Evolutionary conservation across 2,888 invertebrate species (phyloP).

Genomic region (Thymelicus acteon): DNA sequence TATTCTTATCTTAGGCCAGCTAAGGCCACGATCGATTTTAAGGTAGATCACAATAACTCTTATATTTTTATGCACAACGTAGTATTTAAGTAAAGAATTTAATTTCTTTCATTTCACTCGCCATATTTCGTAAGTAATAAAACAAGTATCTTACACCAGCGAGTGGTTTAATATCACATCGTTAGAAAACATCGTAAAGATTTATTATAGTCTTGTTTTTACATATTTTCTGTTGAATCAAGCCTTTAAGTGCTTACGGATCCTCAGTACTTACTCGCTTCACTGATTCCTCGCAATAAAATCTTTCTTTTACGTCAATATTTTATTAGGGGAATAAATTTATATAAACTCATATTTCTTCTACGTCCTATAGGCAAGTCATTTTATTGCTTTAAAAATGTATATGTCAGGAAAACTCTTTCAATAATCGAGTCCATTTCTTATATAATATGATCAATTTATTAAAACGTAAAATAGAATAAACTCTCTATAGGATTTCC

Average conservation of each 20-base stretch:
- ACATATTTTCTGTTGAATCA: constrained; percentile 26
- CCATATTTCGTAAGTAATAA: background rate
- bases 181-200: constrained; percentile 19
- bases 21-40: too few relatives aligned
- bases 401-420: background rate
- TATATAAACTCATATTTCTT: constrained; percentile 23
- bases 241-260: constrained; percentile 21
- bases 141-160: constrained; percentile 14
- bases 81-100: too few relatives aligned
- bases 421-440: too few relatives aligned
- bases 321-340: constrained; percentile 23
- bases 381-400: constrained; percentile 8
- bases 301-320: constrained; percentile 20
- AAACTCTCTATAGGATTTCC: background rate
- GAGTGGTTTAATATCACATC: constrained; percentile 21
- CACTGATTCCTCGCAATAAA: constrained; percentile 31
- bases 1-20: too few relatives aligned
- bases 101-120: background rate
- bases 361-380: constrained; percentile 11
- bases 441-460: background rate
- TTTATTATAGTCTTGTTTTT: constrained; percentile 16
- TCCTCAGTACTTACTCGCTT: constrained; percentile 14
- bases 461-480: background rate
- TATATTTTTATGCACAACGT: too few relatives aligned
- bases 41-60: too few relatives aligned